Percentiles rank a stretch among this genome's conserved stretches.
Evolutionary conservation across 1,140 invertebrate genomes (phyloP).

Genomic region (Drosophila orosa): DNA sequence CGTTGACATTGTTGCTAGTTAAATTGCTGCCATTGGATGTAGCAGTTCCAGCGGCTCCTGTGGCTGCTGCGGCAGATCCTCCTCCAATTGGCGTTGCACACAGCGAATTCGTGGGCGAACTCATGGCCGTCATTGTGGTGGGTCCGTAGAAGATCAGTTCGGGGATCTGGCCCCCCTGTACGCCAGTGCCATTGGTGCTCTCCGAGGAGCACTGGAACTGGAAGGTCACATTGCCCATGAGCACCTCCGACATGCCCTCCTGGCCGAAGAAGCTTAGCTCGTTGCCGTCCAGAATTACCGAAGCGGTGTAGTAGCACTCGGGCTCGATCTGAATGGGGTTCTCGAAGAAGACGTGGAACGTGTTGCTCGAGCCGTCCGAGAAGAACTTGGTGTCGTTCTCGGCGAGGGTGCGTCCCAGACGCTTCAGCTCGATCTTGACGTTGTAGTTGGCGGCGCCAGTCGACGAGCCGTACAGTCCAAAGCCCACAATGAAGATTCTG

Average conservation of each 20-base stretch:
- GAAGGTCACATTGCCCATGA: constrained; percentile 94
- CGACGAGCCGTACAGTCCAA: constrained; percentile 96
- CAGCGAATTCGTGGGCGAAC: constrained; percentile 76
- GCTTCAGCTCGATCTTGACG: constrained; percentile 95
- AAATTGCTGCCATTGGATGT: constrained; percentile 6
- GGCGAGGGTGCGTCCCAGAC: constrained; percentile 92
- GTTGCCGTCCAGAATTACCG: constrained; percentile 93
- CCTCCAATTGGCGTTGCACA: constrained; percentile 66
- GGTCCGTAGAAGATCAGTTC: constrained; percentile 97
- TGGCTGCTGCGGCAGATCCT: constrained; percentile 6
- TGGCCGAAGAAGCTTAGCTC: constrained; percentile 98
- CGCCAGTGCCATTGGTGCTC: constrained; percentile 96
- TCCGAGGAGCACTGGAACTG: constrained; percentile 97
- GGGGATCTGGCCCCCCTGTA: constrained; percentile 97
- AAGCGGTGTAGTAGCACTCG: constrained; percentile 95
- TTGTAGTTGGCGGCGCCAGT: constrained; percentile 96
- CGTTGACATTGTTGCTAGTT: constrained; percentile 36
- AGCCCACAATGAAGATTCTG: constrained; percentile 95
- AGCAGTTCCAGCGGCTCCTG: constrained; percentile 2
- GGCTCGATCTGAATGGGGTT: constrained; percentile 96
- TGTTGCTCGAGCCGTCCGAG: constrained; percentile 96
- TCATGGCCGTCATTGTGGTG: constrained; percentile 84
- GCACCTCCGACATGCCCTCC: constrained; percentile 96
- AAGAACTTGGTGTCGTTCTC: constrained; percentile 97
- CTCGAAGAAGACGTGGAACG: constrained; percentile 96